Conservation (phyloP, 2,888 invertebrate species). For the Ennomos fuscantarius region DNA sequence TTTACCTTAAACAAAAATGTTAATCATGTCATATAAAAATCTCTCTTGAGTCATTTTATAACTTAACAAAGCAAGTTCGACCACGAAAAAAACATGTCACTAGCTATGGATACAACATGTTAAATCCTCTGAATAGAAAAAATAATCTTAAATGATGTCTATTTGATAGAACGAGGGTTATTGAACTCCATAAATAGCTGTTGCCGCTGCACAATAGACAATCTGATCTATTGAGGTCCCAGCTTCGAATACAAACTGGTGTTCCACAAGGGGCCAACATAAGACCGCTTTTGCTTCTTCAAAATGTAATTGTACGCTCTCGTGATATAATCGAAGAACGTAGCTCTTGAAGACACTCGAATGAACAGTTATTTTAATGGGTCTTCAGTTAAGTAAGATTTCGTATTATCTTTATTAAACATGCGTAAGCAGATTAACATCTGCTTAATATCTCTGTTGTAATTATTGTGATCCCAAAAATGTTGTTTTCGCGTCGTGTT, state of each 20-base stretch:
- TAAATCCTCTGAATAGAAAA: slow-evolving; percentile 26
- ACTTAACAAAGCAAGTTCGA: neutral
- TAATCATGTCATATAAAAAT: neutral
- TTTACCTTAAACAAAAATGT: too few relatives aligned
- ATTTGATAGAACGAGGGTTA: slow-evolving; percentile 59
- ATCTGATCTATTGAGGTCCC: slow-evolving; percentile 64
- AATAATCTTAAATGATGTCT: slow-evolving; percentile 35
- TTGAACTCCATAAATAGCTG: slow-evolving; percentile 67
- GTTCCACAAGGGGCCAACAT: slow-evolving; percentile 30
- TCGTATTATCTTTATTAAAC: slow-evolving; percentile 17
- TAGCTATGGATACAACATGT: slow-evolving; percentile 10
- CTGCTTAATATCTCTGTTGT: slow-evolving; percentile 3
- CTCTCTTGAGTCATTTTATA: neutral
- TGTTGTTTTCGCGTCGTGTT: too few relatives aligned
- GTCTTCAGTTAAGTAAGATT: slow-evolving; percentile 17
- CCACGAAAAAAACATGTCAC: slow-evolving; percentile 22
- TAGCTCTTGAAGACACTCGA: slow-evolving; percentile 26
- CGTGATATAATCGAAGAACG: slow-evolving; percentile 28
- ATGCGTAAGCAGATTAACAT: slow-evolving; percentile 2
- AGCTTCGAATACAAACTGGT: slow-evolving; percentile 52
- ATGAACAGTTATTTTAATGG: slow-evolving; percentile 28
- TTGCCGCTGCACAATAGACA: slow-evolving; percentile 60
- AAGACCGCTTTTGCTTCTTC: slow-evolving; percentile 32
- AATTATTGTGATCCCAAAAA: too few relatives aligned
- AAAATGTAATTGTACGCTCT: slow-evolving; percentile 35